These are phyloP conservation scores for Plumapathes pennacea DNA, from an alignment of 92 coral and sea anemone genomes.

Conservation along the genomic window DNA sequence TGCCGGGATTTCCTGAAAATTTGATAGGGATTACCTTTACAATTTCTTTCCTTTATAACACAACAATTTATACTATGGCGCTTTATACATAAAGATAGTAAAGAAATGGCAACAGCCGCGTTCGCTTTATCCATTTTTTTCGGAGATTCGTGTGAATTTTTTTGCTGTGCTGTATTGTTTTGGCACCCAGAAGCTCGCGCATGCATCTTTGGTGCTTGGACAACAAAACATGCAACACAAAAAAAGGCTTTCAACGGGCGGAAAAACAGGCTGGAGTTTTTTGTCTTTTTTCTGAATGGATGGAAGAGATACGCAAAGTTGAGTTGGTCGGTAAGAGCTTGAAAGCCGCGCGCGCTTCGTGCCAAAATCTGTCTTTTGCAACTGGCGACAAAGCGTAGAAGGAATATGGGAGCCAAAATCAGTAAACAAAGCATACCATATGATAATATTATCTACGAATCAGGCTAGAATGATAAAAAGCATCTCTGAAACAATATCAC, in stretches of 20 bases:
- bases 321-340: conserved; percentile 57
- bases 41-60: no score
- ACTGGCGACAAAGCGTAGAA: conserved; percentile 8
- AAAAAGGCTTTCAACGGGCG: no score
- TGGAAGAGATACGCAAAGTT: conserved; percentile 69
- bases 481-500: conserved; percentile 86
- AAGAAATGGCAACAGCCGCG: no score
- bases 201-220: conserved; percentile 39
- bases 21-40: conserved; percentile 76
- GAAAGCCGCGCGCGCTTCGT: conserved; percentile 18
- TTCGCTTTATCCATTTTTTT: no score
- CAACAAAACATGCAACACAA: no score
- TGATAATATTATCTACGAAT: conserved; percentile 74
- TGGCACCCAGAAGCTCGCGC: conserved; percentile 53
- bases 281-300: conserved; percentile 50
- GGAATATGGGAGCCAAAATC: conserved; percentile 29
- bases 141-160: no score
- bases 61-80: no score
- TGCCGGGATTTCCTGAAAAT: conserved; percentile 85
- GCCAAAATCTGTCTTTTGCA: conserved; percentile 20
- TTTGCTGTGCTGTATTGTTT: conserved; percentile 67
- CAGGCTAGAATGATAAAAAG: conserved; percentile 61
- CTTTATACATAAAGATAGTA: no score
- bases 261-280: no score
- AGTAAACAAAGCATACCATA: conserved; percentile 85